Percentiles rank a stretch among this genome's conserved stretches.
phyloP scores from a whole-genome alignment of 2,888 invertebrate genomes.

The Drosophila kuntzei region DNA sequence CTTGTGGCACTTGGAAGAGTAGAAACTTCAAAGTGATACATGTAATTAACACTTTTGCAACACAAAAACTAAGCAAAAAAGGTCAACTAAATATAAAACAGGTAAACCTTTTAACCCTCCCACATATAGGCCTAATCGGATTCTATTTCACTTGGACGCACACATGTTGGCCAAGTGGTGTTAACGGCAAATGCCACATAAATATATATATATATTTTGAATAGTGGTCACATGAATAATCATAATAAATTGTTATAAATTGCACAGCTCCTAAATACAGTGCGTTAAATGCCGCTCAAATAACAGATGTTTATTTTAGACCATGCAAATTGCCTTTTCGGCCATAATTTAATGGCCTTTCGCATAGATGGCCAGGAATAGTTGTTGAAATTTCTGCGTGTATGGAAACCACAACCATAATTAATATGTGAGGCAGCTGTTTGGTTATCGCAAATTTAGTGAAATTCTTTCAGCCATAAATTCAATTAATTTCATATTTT shows the following conservation, averaged over 20 bases:
- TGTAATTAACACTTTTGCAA: slow-evolving; percentile 12
- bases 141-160: neutral
- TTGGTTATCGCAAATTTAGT: slow-evolving; percentile 26
- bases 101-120: slow-evolving; percentile 16
- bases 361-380: slow-evolving; percentile 6
- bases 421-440: slow-evolving; percentile 40
- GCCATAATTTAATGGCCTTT: slow-evolving; percentile 36
- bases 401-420: slow-evolving; percentile 40
- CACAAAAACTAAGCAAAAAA: slow-evolving; percentile 18
- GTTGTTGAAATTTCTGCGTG: neutral
- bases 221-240: slow-evolving; percentile 21
- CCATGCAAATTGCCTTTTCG: slow-evolving; percentile 15
- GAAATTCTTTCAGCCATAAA: slow-evolving; percentile 33
- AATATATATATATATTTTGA: slow-evolving; percentile 4
- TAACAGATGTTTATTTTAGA: slow-evolving; percentile 26
- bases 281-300: slow-evolving; percentile 10
- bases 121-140: slow-evolving; percentile 11
- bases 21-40: neutral
- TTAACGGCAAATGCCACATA: slow-evolving; percentile 16
- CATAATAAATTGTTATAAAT: slow-evolving; percentile 30
- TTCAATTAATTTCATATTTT: slow-evolving; percentile 21
- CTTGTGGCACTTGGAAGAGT: slow-evolving; percentile 19
- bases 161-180: slow-evolving; percentile 10
- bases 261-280: slow-evolving; percentile 9
- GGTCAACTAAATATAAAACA: slow-evolving; percentile 39